These are phyloP conservation scores for Micropterix aruncella DNA, from an alignment of 2,888 invertebrate genomes.

Conservation along the genomic window DNA sequence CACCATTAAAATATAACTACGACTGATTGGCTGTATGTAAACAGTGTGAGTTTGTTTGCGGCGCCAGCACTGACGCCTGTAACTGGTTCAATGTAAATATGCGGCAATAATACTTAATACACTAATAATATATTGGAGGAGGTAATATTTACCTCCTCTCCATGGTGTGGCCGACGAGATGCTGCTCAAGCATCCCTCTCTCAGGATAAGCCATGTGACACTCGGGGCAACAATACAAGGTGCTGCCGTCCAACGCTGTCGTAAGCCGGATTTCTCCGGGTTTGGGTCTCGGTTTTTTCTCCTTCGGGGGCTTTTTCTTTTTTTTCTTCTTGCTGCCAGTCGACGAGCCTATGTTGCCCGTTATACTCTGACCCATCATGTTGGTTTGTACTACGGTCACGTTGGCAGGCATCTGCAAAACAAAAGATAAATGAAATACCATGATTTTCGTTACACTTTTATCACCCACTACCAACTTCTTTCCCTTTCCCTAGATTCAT, in stretches of 20 bases:
- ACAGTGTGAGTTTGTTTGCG: too few species aligned
- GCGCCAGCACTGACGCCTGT: too few species aligned
- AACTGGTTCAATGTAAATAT: too few species aligned
- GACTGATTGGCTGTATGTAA: too few species aligned
- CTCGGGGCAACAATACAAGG: constrained; percentile 75
- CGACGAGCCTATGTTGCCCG: constrained; percentile 20
- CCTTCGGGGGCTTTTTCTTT: constrained; percentile 62
- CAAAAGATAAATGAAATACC: too few species aligned
- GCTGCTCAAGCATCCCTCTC: constrained; percentile 69
- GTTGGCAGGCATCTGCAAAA: constrained; percentile 23
- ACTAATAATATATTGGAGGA: too few species aligned
- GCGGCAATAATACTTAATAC: too few species aligned
- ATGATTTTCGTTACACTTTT: too few species aligned
- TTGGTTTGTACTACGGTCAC: constrained; percentile 30
- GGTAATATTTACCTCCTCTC: constrained; percentile 43
- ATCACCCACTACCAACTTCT: too few species aligned
- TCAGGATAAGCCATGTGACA: constrained; percentile 86
- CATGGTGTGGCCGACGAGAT: constrained; percentile 74
- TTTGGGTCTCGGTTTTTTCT: constrained; percentile 71
- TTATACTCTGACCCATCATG: constrained; percentile 28
- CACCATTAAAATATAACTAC: too few species aligned
- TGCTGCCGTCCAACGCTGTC: constrained; percentile 70
- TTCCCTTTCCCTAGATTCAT: too few species aligned
- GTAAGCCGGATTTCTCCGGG: constrained; percentile 73
- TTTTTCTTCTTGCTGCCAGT: constrained; percentile 57